A percentile compares a stretch with the other conserved stretches of the same genome.
phyloP scores from a whole-genome alignment of 2,113 vertebrate species.

The Hypomesus transpacificus region DNA sequence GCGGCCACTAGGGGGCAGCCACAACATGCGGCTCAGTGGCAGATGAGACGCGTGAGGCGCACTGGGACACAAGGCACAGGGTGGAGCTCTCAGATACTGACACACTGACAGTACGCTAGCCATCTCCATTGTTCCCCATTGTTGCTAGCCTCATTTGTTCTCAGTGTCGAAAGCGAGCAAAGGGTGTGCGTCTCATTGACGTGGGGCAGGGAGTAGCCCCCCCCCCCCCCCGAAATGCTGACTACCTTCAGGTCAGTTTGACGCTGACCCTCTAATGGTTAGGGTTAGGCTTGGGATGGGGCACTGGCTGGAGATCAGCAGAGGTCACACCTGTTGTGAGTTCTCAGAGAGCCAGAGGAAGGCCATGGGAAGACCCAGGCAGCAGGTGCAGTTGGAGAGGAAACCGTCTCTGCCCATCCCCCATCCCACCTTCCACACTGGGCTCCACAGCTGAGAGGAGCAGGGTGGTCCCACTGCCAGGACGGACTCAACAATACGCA shows the following conservation, averaged over 20 bases:
- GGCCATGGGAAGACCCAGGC: background rate
- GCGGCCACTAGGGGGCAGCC: constrained; percentile 62
- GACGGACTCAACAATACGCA: constrained; percentile 24
- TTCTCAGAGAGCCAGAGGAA: constrained; percentile 2
- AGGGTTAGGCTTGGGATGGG: background rate
- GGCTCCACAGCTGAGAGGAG: constrained; percentile 44
- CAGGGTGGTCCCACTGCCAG: constrained; percentile 46
- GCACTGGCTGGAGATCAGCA: constrained; percentile 8
- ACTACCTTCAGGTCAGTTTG: background rate
- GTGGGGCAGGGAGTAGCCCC: too few species aligned
- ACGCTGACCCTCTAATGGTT: constrained; percentile 18
- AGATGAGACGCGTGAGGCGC: constrained; percentile 9
- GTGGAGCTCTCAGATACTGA: constrained; percentile 13
- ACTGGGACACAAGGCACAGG: constrained; percentile 9
- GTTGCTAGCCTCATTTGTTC: background rate
- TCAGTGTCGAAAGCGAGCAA: background rate
- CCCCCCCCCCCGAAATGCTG: background rate
- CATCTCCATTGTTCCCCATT: too few species aligned
- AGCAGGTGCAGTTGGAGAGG: constrained; percentile 48
- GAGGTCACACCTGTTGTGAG: constrained; percentile 52
- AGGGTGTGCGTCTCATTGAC: background rate
- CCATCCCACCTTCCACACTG: background rate
- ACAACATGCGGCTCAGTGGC: constrained; percentile 8
- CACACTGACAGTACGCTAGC: too few species aligned
- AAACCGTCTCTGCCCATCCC: background rate